Evolutionary conservation across 2,113 vertebrate genomes (phyloP).

Genomic region (Danionella cerebrum): DNA sequence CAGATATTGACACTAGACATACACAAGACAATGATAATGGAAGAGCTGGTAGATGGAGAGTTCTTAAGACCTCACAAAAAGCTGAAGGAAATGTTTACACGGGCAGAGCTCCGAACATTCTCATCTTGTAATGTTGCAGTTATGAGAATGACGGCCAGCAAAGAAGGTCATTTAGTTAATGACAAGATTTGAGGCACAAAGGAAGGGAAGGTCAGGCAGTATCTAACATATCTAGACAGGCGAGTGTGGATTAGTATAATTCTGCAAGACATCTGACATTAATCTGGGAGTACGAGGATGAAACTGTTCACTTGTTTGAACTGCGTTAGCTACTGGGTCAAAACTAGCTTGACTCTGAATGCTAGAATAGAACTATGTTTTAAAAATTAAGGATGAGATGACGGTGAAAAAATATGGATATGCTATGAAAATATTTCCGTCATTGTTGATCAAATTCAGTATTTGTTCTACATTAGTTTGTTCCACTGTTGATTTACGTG

Average conservation of each 20-base stretch:
- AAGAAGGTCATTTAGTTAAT: neutral
- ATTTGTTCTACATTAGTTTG: too few species aligned
- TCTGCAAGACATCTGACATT: conserved; percentile 5
- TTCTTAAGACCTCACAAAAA: neutral
- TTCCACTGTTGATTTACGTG: too few species aligned
- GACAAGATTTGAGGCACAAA: neutral
- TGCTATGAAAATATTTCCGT: neutral
- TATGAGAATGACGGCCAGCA: neutral
- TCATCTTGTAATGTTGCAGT: neutral
- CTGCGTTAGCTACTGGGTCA: neutral
- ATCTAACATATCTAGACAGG: conserved; percentile 1
- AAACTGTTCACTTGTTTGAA: neutral
- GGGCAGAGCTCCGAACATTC: neutral
- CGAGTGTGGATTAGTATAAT: neutral
- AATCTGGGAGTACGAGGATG: neutral
- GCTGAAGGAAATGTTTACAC: neutral
- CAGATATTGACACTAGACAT: neutral
- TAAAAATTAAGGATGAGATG: too few species aligned
- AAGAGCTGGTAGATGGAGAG: neutral
- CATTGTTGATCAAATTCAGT: neutral
- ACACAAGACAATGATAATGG: conserved; percentile 8
- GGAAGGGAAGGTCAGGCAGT: neutral
- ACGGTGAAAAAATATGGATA: too few species aligned
- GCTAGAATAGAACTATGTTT: neutral
- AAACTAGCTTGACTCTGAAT: neutral